These are phyloP conservation scores for Cheilosia soror DNA, from an alignment of 2,888 invertebrate species.

Conservation along the genomic window DNA sequence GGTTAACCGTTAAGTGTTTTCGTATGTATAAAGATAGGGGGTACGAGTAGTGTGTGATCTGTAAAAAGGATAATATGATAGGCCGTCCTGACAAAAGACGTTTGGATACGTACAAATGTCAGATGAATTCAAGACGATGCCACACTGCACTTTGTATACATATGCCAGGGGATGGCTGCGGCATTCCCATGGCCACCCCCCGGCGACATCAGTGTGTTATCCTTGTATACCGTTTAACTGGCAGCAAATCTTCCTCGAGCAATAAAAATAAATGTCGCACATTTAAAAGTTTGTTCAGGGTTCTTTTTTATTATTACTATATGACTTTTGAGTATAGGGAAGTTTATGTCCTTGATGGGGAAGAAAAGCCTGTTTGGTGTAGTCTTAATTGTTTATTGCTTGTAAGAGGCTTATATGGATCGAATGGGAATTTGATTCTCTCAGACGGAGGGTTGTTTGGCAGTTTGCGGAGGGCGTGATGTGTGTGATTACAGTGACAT, in stretches of 20 bases:
- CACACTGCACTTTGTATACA: slow-evolving; percentile 10
- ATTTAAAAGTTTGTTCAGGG: slow-evolving; percentile 71
- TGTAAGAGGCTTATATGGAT: slow-evolving; percentile 66
- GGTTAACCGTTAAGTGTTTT: slow-evolving; percentile 76
- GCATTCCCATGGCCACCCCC: slow-evolving; percentile 50
- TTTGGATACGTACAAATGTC: slow-evolving; percentile 66
- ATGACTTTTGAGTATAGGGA: slow-evolving; percentile 28
- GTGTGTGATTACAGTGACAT: slow-evolving; percentile 49
- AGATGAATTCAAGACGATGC: slow-evolving; percentile 41
- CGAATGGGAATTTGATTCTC: slow-evolving; percentile 62
- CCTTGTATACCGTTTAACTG: slow-evolving; percentile 63
- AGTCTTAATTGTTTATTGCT: slow-evolving; percentile 70
- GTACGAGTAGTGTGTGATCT: slow-evolving; percentile 43
- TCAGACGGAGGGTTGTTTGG: not conserved
- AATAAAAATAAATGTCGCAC: slow-evolving; percentile 79
- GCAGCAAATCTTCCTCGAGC: slow-evolving; percentile 76
- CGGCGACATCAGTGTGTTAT: slow-evolving; percentile 40
- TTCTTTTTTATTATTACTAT: slow-evolving; percentile 37
- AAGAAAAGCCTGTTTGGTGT: slow-evolving; percentile 2
- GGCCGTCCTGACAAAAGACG: slow-evolving; percentile 50
- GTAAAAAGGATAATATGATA: slow-evolving; percentile 69
- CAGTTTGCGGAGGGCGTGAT: not conserved
- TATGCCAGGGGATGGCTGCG: slow-evolving; percentile 21
- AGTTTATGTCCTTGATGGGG: not conserved
- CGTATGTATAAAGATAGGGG: slow-evolving; percentile 31